Percentiles rank a stretch among this genome's conserved stretches.
phyloP scores from a whole-genome alignment of 2,113 vertebrate genomes.

The Cnemophilus loriae region DNA sequence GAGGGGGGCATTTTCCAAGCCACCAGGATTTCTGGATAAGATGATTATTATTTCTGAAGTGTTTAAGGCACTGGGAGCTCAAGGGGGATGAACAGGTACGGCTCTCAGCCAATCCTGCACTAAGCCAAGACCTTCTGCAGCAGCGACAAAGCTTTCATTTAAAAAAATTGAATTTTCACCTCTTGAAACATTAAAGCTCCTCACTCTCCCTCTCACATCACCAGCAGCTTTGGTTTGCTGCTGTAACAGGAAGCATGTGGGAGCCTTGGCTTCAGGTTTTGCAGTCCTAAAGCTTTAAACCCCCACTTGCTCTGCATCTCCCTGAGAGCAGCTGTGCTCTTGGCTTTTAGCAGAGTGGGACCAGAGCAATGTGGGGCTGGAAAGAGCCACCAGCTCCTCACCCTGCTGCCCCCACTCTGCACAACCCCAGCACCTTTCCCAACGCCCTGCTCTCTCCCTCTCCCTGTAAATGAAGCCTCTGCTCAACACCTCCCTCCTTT shows the following conservation, averaged over 20 bases:
- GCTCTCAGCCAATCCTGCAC: neutral
- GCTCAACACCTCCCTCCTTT: neutral
- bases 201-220: rapidly evolving
- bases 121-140: neutral
- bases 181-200: neutral
- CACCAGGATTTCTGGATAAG: neutral
- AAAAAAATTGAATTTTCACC: neutral
- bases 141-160: neutral
- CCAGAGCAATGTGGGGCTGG: neutral
- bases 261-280: neutral
- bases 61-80: neutral
- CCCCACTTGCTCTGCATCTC: too few species aligned
- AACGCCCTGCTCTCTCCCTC: rapidly evolving
- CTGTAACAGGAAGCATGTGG: neutral
- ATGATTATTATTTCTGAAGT: neutral
- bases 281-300: neutral
- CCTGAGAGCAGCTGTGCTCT: neutral
- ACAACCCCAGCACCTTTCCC: rapidly evolving
- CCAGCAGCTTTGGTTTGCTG: neutral
- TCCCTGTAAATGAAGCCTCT: neutral
- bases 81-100: rapidly evolving
- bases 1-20: rapidly evolving
- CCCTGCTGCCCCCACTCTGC: rapidly evolving
- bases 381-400: neutral
- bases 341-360: neutral